Conservation (phyloP, 2,888 invertebrate species). For the Mesopsocus fuscifrons region DNA sequence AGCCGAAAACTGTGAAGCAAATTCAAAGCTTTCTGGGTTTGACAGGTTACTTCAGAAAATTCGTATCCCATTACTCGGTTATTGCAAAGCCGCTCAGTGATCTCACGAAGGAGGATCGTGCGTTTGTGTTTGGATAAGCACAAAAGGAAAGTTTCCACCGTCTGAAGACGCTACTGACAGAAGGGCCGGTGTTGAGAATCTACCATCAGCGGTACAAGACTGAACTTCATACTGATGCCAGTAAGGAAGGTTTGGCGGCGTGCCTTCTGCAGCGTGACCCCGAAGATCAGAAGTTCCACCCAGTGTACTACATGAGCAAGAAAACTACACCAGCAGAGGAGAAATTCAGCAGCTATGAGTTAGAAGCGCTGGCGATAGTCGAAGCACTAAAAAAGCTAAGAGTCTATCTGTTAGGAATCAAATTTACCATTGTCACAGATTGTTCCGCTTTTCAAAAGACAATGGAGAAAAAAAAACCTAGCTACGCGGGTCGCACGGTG, state of each 20-base stretch:
- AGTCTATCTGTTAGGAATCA: constrained; percentile 19
- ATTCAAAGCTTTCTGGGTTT: too few species aligned
- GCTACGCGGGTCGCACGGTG: constrained; percentile 20
- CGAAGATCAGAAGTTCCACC: constrained; percentile 16
- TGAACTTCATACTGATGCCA: constrained; percentile 19
- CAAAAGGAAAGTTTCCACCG: constrained; percentile 17
- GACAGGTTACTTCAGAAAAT: constrained; percentile 12
- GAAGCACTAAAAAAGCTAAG: constrained; percentile 21
- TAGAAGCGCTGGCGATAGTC: constrained; percentile 22
- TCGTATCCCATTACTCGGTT: constrained; percentile 1
- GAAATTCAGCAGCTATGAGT: constrained; percentile 18
- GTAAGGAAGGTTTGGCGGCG: constrained; percentile 19
- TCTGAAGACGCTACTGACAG: constrained; percentile 14
- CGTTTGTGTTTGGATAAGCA: constrained; percentile 3
- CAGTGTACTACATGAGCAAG: constrained; percentile 17
- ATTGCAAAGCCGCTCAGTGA: constrained; percentile 8
- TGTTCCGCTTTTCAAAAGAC: constrained; percentile 21
- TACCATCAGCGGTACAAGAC: constrained; percentile 17
- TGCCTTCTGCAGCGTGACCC: constrained; percentile 18
- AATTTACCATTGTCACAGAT: constrained; percentile 21
- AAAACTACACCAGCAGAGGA: constrained; percentile 16
- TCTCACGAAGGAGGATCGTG: not conserved
- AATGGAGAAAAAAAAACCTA: constrained; percentile 19
- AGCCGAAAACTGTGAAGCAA: too few species aligned
- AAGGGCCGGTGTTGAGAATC: constrained; percentile 19